Evolutionary conservation across 2,888 invertebrate genomes (phyloP), one percentile per base, ranked within the genome.

Genomic region (Lithophane semibrunnea): DNA sequence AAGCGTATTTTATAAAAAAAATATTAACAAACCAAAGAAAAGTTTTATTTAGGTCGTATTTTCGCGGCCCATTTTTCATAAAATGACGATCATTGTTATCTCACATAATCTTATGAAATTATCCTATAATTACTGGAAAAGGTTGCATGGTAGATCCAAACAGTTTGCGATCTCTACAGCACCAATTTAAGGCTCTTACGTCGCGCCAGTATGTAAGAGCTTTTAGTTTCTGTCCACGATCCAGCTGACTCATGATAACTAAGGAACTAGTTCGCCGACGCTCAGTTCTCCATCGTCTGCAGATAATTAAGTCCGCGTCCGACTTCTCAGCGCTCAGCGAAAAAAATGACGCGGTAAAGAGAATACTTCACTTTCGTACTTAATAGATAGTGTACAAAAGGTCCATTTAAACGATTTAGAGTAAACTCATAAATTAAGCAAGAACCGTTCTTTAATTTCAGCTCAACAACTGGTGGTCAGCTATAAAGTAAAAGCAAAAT

Each of bases 281-380:
- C 63, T 13, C 69, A 67, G 42, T 52, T 73, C 37, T 49, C 47
- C 58, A 13, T 65, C 80, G 67, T 80, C 52, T 54, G 68, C 37
- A 60, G 72, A 84, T 82, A 80, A 69, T 84, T 75, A 83, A 75
- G 81, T 67, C 61, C 18, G 37, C 64, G 67, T 37, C 54, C 60
- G 60, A 56, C 66, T 75, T 69, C 52, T 52, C 47, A 42, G 56
- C 37, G 44, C 49, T 73, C 61, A 54, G 69, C 75, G 37, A 66
- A 73, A 84, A 80, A 74, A 75, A n/a, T 75, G 24, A 66, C 61
- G 72, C 61, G n/a, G 66, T 47, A 24, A 37, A 66, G 73, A 63
- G 44, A 24, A 52, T 29, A 67, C 49, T 29, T 67, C 29, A 21
- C 29, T 13, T 52, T 63, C 18, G 56, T 37, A 44, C 24, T 13